Conservation (phyloP, 2,797 vertebrate species). For the Onychomys leucogaster region DNA sequence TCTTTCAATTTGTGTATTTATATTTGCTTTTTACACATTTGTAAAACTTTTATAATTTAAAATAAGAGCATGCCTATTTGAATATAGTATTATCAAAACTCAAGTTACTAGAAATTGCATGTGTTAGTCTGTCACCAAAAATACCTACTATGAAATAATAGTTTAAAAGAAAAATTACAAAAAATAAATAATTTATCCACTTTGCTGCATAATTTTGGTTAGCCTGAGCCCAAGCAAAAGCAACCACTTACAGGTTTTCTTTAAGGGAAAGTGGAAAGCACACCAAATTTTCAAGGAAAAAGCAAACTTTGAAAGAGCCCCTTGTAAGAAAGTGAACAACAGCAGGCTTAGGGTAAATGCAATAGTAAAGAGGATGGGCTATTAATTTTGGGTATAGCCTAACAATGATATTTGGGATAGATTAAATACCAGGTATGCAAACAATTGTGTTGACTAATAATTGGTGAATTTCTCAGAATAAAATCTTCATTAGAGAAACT, state of each 20-base stretch:
- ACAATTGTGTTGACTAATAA: neutral
- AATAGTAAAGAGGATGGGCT: neutral
- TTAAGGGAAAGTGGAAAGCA: neutral
- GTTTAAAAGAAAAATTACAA: slow-evolving; percentile 10
- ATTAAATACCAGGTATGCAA: neutral
- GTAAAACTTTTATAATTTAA: neutral
- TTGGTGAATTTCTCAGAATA: neutral
- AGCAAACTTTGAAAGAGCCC: neutral
- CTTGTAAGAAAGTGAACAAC: neutral
- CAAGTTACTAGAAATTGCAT: neutral
- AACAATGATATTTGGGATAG: neutral
- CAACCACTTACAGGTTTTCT: neutral
- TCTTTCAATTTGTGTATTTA: neutral
- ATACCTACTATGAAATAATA: neutral
- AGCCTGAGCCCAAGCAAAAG: neutral
- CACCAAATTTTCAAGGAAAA: slow-evolving; percentile 6
- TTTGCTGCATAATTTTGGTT: neutral
- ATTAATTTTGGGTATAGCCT: neutral
- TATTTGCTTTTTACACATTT: slow-evolving; percentile 5
- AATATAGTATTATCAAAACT: neutral
- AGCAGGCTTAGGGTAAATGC: neutral
- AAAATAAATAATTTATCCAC: slow-evolving; percentile 15
- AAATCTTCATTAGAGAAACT: neutral
- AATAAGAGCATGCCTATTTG: neutral
- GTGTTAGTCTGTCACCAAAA: neutral